Evolutionary conservation across 2,113 vertebrate genomes (phyloP).

Genomic region (Melanocharis versteri): DNA sequence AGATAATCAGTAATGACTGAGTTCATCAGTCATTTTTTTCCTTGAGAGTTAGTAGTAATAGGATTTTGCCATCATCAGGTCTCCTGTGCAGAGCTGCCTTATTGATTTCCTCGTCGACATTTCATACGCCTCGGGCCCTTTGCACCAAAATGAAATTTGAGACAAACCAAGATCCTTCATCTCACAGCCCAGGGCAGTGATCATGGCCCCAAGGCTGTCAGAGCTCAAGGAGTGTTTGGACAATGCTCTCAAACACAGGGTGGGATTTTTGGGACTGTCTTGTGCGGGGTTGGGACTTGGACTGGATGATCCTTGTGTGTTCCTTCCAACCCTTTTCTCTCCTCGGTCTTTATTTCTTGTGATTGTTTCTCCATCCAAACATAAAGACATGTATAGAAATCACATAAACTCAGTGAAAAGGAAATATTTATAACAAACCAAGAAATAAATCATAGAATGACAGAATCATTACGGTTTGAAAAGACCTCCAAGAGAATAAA

Average conservation of each 20-base stretch:
- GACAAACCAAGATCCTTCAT: background rate
- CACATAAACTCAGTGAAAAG: background rate
- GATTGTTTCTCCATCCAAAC: background rate
- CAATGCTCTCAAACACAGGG: background rate
- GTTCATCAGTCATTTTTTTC: background rate
- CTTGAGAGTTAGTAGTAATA: background rate
- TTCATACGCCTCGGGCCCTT: fast-evolving
- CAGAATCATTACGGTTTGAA: background rate
- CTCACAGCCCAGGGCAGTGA: background rate
- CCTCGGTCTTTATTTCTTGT: background rate
- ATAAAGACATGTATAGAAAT: background rate
- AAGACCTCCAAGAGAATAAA: fast-evolving
- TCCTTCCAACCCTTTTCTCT: background rate
- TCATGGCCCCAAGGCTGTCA: background rate
- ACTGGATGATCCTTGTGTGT: background rate
- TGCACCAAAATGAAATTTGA: background rate
- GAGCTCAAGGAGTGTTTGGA: background rate
- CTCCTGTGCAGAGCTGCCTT: background rate
- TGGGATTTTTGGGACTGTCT: background rate
- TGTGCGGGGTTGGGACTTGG: background rate
- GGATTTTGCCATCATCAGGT: background rate
- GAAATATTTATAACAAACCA: background rate
- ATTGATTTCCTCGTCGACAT: background rate
- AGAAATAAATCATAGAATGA: background rate
- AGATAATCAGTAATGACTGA: background rate